Evolutionary conservation across 1,140 invertebrate genomes (phyloP), one percentile per base, ranked within the genome.

Genomic region (Aricia agestis): DNA sequence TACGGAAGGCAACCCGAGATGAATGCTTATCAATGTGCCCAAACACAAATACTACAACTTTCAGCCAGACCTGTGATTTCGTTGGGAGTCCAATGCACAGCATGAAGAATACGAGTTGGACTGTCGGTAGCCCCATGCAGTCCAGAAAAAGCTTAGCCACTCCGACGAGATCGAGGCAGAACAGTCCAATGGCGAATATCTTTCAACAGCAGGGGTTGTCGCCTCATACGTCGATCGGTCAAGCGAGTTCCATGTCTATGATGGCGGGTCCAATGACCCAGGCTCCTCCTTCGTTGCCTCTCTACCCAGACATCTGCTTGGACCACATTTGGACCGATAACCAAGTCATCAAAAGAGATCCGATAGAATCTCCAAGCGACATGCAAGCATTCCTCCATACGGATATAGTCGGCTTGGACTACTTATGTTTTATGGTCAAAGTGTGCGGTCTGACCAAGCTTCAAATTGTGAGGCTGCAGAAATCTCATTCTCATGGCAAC

Each of bases 251-350:
- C 0, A 83, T 81, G 0, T 90, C 92, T 0, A 90, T 90, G 89
- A 80, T 88, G 73, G 82, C 84, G 0, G 84, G 82, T 25, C 85
- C 83, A 2, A 70, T 81, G 42, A 71, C 75, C 4, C 89, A 89
- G 25, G 70, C 76, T 0, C 86, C 89, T 68, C 92, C 94, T 45
- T 93, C 94, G 4, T 94, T 96, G 76, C 96, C 96, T 5, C 89
- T 97, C 15, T 95, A 95, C 72, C 97, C 97, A 1, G 95, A 97
- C 77, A 92, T 98, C 67, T 98, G 97, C 85, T 92, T 98, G 18
- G 97, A 98, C 81, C 95, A 97, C 78, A 92, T 98, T 17, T 98
- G 97, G 97, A 96, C 95, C 0, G 97, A 98, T 81, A 95, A 91
- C 74, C 91, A 92, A 59, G 91, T 89, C n/a, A 84, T 92, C 66